These are phyloP conservation scores for Jaculus jaculus DNA, from an alignment of 2,113 vertebrate species.

Conservation along the genomic window DNA sequence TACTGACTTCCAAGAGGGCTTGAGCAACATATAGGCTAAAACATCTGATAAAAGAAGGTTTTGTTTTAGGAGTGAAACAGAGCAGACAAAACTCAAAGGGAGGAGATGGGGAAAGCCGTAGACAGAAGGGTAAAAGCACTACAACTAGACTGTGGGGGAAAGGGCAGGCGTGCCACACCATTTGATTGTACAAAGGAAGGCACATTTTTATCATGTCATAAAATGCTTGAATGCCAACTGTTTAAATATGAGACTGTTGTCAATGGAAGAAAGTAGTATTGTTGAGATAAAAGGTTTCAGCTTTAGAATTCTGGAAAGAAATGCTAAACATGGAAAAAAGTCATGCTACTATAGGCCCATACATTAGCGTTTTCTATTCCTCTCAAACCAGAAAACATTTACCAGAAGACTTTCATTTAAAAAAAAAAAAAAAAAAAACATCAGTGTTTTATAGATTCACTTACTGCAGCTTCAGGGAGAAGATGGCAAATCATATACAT, in stretches of 20 bases:
- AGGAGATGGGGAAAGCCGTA: not conserved
- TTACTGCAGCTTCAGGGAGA: conserved; percentile 26
- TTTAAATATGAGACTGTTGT: conserved; percentile 52
- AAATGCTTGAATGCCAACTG: conserved; percentile 49
- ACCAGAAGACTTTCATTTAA: conserved; percentile 27
- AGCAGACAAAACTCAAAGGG: not conserved
- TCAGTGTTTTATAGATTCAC: conserved; percentile 25
- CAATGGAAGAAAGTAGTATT: conserved; percentile 33
- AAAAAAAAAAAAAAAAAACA: no score
- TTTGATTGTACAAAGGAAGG: conserved; percentile 37
- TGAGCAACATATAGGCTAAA: conserved; percentile 44
- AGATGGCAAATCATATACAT: not conserved
- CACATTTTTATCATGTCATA: conserved; percentile 39
- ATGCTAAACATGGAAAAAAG: not conserved
- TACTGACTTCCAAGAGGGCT: conserved; percentile 44
- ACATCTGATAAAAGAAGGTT: not conserved
- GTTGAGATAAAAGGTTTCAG: conserved; percentile 64
- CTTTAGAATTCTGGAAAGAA: conserved; percentile 51
- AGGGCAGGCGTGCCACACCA: not conserved
- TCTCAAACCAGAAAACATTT: conserved; percentile 64
- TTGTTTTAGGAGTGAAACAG: not conserved
- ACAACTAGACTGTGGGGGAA: not conserved
- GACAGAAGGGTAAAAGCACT: not conserved
- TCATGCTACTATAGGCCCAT: not conserved
- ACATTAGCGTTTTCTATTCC: conserved; percentile 16